phyloP scores from a whole-genome alignment of 2,113 vertebrate species.

The Lichenostomus cassidix region DNA sequence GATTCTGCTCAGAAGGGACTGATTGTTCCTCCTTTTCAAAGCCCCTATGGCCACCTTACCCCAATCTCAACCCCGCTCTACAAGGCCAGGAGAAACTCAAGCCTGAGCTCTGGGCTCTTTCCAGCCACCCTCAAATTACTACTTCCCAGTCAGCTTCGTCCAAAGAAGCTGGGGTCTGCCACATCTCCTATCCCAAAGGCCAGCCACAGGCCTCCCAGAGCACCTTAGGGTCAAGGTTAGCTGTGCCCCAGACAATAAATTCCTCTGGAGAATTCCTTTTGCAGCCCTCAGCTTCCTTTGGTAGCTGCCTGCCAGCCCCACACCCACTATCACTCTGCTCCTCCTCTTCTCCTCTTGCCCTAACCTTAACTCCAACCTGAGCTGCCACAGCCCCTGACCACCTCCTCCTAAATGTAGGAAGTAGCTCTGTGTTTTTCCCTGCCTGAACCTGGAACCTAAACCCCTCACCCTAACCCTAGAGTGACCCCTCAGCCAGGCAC shows the following conservation, averaged over 20 bases:
- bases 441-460: not conserved
- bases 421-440: not conserved
- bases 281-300: not conserved
- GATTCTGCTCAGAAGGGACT: not conserved
- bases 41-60: not conserved
- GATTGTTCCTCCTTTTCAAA: not conserved
- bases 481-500: not conserved
- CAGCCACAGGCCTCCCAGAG: not conserved
- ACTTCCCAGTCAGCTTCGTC: not conserved
- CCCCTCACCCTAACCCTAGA: not conserved
- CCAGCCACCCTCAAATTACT: not conserved
- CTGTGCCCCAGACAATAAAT: not conserved
- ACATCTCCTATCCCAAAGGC: not conserved
- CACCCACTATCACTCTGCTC: not conserved
- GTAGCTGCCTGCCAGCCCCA: not conserved
- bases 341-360: not conserved
- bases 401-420: not conserved
- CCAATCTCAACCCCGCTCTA: accelerated
- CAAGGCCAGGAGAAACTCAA: not conserved
- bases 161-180: not conserved
- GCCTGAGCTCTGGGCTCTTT: not conserved
- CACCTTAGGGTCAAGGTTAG: not conserved
- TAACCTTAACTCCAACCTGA: not conserved
- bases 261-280: not conserved
- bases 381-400: not conserved